Base-by-base conservation (phyloP, 1,140 invertebrate species). In the Drosophila teissieri region DNA sequence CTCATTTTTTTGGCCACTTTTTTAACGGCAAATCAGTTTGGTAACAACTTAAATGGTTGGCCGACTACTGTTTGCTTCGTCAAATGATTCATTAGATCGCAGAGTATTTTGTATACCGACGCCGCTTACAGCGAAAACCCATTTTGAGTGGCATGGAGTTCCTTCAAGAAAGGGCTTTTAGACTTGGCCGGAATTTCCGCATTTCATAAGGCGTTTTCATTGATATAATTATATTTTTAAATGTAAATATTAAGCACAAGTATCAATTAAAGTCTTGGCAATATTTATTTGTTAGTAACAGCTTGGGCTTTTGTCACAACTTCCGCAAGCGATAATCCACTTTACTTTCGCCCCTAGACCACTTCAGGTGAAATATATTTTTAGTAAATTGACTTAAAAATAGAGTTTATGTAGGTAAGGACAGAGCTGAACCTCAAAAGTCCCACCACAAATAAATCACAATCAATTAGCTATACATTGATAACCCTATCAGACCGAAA, bases 41-140 rank as follows among this genome's bases (percentile, higher is more conserved):
- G 70, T 81, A 77, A 51, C 73, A 85, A 73, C 80, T 84, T 80
- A 85, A 85, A 78, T 81, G 81, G 78, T 81, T 81, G 57, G 52
- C 55, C 78, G 82, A 85, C 81, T 85, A 85, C 81, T 81, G 81
- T 85, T 81, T 81, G 82, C 77, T 73, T 62, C 58, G 70, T 77
- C 80, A 83, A 83, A 72, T 79, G 80, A 83, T 65, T 75, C 76
- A 83, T 84, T 84, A 76, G 60, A 46, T 62, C 75, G 49, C 60
- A 73, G 69, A 67, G 65, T 77, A 72, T 73, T 85, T 80, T 80
- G 77, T 80, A 72, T 56, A 57, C 60, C 40, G 60, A 36, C 42
- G 45, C 27, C 31, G 49, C 52, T 83, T 81, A 85, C 82, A 85
- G 51, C 52, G 68, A 85, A 85, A 85, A 51, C 70, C 81, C 63